Evolutionary conservation across 2,888 invertebrate species (phyloP).

Genomic region (Heliconius sara): DNA sequence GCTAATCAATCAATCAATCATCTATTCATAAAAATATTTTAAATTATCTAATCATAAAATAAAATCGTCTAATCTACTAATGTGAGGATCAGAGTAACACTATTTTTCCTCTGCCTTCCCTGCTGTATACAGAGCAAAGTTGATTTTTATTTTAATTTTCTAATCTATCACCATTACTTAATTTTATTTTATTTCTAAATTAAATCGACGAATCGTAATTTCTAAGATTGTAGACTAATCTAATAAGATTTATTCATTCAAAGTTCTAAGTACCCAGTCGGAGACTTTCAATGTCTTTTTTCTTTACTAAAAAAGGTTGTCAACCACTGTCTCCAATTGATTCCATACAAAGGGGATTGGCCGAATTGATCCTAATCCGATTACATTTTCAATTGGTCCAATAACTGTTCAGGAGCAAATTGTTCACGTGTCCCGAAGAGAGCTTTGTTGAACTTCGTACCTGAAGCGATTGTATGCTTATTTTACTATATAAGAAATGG

Average conservation of each 20-base stretch:
- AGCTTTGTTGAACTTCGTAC: slow-evolving; percentile 2
- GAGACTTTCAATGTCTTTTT: background rate
- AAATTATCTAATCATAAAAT: background rate
- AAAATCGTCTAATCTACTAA: background rate
- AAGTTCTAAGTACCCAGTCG: background rate
- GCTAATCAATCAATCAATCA: background rate
- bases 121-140: too few species aligned
- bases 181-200: too few species aligned
- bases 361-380: slow-evolving; percentile 32
- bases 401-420: slow-evolving; percentile 33
- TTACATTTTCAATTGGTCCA: slow-evolving; percentile 33
- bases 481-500: background rate
- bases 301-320: slow-evolving; percentile 29
- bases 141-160: too few species aligned
- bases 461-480: background rate
- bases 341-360: slow-evolving; percentile 28
- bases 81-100: too few species aligned
- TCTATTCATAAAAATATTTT: background rate
- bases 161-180: background rate
- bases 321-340: slow-evolving; percentile 29
- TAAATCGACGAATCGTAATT: too few species aligned
- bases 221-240: background rate
- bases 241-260: background rate
- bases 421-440: slow-evolving; percentile 23
- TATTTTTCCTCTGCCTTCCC: too few species aligned